Conservation (phyloP, 2,888 invertebrate species). For the Chloromyia formosa region DNA sequence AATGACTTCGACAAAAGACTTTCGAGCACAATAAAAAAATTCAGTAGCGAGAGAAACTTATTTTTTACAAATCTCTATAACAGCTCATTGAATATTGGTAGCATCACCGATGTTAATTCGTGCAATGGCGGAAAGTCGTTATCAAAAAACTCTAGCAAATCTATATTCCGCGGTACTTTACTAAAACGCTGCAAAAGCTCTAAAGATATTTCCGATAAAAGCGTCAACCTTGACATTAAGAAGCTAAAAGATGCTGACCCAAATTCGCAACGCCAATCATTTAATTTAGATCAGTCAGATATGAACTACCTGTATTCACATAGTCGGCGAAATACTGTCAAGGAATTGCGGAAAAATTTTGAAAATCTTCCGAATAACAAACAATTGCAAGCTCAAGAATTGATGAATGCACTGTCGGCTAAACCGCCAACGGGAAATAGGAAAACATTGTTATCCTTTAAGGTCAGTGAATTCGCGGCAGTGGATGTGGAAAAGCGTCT, state of each 20-base stretch:
- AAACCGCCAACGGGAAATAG: slow-evolving; percentile 24
- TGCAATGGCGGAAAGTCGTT: slow-evolving; percentile 22
- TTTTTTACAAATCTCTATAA: slow-evolving; percentile 50
- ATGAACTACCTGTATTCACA: slow-evolving; percentile 49
- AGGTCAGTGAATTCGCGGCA: slow-evolving; percentile 45
- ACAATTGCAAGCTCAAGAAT: neutral
- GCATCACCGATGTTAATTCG: slow-evolving; percentile 46
- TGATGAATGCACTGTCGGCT: neutral
- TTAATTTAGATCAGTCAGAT: slow-evolving; percentile 51
- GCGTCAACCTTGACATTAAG: slow-evolving; percentile 15
- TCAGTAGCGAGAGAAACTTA: slow-evolving; percentile 50
- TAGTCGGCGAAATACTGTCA: slow-evolving; percentile 49
- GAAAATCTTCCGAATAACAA: slow-evolving; percentile 45
- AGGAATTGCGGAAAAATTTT: slow-evolving; percentile 51
- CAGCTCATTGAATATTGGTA: slow-evolving; percentile 49
- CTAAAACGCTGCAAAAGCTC: slow-evolving; percentile 51
- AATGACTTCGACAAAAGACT: slow-evolving; percentile 50
- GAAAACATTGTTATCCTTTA: slow-evolving; percentile 39
- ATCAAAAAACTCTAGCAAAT: slow-evolving; percentile 46
- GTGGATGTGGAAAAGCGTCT: slow-evolving; percentile 48
- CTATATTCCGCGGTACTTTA: slow-evolving; percentile 48
- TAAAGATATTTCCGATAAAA: slow-evolving; percentile 46
- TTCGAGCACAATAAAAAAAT: slow-evolving; percentile 49
- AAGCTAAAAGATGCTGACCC: slow-evolving; percentile 29
- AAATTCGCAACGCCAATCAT: slow-evolving; percentile 45